phyloP scores from a whole-genome alignment of 2,888 invertebrate genomes.

The Scelioninae gen. 1 region DNA sequence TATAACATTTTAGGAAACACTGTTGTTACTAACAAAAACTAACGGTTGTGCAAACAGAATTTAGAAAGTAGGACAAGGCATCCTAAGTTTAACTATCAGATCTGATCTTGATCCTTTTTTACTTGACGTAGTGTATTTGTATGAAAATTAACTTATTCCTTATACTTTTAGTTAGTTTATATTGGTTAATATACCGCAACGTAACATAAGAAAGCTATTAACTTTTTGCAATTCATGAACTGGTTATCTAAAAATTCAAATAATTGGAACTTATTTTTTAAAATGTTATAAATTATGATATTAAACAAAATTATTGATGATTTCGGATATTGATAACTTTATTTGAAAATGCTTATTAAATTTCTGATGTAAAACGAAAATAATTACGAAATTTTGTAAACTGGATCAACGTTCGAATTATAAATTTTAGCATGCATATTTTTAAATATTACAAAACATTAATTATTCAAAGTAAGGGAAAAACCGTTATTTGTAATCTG shows the following conservation, averaged over 20 bases:
- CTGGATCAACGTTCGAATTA: too few relatives aligned
- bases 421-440: not conserved
- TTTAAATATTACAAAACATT: not conserved
- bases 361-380: too few relatives aligned
- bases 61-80: conserved; percentile 55
- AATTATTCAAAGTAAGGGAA: not conserved
- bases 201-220: not conserved
- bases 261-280: too few relatives aligned
- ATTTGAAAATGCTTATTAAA: too few relatives aligned
- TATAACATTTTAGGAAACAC: conserved; percentile 31
- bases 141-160: not conserved
- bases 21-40: conserved; percentile 51
- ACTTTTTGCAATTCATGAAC: not conserved
- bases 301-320: too few relatives aligned
- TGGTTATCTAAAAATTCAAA: not conserved
- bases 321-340: too few relatives aligned
- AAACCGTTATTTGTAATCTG: not conserved
- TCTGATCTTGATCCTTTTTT: conserved; percentile 29
- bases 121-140: not conserved
- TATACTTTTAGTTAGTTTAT: not conserved
- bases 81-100: conserved; percentile 25
- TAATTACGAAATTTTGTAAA: too few relatives aligned
- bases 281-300: not conserved
- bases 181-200: not conserved
- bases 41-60: conserved; percentile 53